Percentiles rank a stretch among this genome's conserved stretches.
Conservation (phyloP, 1,140 invertebrate species). For the Cotesia glomerata region DNA sequence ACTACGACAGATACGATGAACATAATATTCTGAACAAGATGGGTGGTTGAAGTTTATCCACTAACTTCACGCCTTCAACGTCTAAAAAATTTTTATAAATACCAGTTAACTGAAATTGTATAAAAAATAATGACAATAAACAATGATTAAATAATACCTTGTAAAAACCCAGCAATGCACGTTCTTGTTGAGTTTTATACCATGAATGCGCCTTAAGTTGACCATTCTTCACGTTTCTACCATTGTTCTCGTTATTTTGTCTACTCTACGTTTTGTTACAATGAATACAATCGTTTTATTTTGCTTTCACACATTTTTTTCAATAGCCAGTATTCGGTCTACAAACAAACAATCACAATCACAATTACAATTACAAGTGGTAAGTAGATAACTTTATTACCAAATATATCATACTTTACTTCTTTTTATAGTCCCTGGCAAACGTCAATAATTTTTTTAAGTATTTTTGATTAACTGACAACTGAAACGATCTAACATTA, state of each 20-base stretch:
- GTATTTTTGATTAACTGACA: slow-evolving; percentile 99
- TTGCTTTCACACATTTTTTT: slow-evolving; percentile 85
- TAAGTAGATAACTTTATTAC: background rate
- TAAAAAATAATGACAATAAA: slow-evolving; percentile 1
- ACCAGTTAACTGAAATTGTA: slow-evolving; percentile 34
- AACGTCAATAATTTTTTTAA: slow-evolving; percentile 95
- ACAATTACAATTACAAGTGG: background rate
- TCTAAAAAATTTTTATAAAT: slow-evolving; percentile 74
- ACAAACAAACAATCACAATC: slow-evolving; percentile 25
- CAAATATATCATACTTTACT: slow-evolving; percentile 66
- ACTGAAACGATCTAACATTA: slow-evolving; percentile 86
- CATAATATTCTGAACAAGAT: slow-evolving; percentile 98
- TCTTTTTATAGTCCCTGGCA: slow-evolving; percentile 92
- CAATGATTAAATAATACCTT: slow-evolving; percentile 67
- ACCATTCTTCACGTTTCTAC: slow-evolving; percentile 90
- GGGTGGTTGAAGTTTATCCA: slow-evolving; percentile 99
- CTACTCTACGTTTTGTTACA: no score
- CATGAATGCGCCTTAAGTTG: slow-evolving; percentile 95
- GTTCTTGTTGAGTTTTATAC: slow-evolving; percentile 96
- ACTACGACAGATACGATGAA: slow-evolving; percentile 99
- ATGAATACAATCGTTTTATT: no score
- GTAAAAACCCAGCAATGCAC: slow-evolving; percentile 93
- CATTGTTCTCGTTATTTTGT: slow-evolving; percentile 87
- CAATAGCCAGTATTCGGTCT: slow-evolving; percentile 77
- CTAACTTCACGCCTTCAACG: slow-evolving; percentile 99